Percentiles rank a stretch among this genome's conserved stretches.
phyloP scores from a whole-genome alignment of 2,797 vertebrate genomes.

The Oreonectes daqikongensis region DNA sequence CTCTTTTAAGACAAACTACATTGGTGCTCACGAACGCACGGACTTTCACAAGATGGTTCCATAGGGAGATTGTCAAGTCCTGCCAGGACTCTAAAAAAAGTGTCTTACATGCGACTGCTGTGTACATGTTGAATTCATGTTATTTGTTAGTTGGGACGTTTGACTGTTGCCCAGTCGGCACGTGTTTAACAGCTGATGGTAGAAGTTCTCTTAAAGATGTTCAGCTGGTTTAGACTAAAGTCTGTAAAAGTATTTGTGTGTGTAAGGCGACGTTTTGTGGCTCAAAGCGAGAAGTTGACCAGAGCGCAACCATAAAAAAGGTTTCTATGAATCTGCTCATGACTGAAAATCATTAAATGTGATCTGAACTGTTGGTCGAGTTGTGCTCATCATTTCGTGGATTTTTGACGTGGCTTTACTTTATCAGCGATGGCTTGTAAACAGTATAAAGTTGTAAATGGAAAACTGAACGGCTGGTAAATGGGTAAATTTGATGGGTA shows the following conservation, averaged over 20 bases:
- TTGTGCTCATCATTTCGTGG: constrained; percentile 33
- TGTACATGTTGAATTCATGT: constrained; percentile 33
- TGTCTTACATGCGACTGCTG: constrained; percentile 41
- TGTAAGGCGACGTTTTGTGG: constrained; percentile 37
- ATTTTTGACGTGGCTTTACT: background rate
- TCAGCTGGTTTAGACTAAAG: constrained; percentile 59
- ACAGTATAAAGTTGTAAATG: too few species aligned
- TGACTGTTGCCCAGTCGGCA: constrained; percentile 43
- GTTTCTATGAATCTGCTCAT: constrained; percentile 76
- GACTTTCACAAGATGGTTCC: constrained; percentile 50
- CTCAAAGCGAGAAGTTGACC: constrained; percentile 58
- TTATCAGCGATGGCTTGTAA: constrained; percentile 1
- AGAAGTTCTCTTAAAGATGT: constrained; percentile 61
- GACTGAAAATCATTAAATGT: constrained; percentile 82
- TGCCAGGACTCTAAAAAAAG: constrained; percentile 67
- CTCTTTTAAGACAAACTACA: constrained; percentile 56
- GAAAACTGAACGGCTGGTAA: background rate
- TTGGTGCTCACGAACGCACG: constrained; percentile 70
- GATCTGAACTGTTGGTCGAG: constrained; percentile 71
- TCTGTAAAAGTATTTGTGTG: constrained; percentile 53
- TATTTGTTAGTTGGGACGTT: constrained; percentile 53
- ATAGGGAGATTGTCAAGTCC: constrained; percentile 62
- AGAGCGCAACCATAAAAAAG: constrained; percentile 71
- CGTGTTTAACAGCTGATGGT: constrained; percentile 47
- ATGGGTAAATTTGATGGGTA: background rate